Base-by-base conservation (phyloP, 2,113 vertebrate species). In the Podiceps cristatus region DNA sequence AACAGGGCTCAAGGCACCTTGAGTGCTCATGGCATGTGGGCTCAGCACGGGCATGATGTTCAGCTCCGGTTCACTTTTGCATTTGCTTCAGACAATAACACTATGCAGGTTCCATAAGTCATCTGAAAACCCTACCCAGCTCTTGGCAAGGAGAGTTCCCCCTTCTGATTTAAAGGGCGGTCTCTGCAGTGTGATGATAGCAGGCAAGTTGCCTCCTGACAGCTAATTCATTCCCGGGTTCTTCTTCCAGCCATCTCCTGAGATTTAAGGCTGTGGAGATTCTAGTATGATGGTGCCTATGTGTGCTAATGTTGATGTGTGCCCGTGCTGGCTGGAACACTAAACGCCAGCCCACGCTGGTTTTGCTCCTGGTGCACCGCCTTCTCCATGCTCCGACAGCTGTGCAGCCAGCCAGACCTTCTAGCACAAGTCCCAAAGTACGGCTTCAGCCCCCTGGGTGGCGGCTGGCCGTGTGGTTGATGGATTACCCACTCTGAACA, bases 371-470 rank as follows among this genome's bases (percentile, higher is more conserved):
- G 0, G 7, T 44, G 73, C 1, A 2, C 59, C 60, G 85, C 45
- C 7, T 76, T 62, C 77, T 85, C 20, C 68, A 22, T 0, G 3
- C 64, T 81, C 78, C 0, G 0, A 50, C 0, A 0, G 31, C 14
- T 1, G 4, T 59, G 42, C 42, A 86, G 45, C 58, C 59, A 63
- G 62, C 56, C 59, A 74, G 11, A 93, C 50, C 80, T 91, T 66
- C 40, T 28, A 80, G 80, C 56, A 16, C 1, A 0, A 49, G 69
- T 40, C 78, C 87, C 58, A 49, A 42, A 85, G 84, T 79, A 69
- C 86, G 83, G 75, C 1, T 0, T 82, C 83, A 89, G 83, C 59
- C 73, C 86, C 78, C 50, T 92, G 78, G 71, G 52, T 77, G 86
- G 91, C 84, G 83, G 72, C 63, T 90, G 89, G 91, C 71, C 52